Base-by-base conservation (phyloP, 2,113 vertebrate species). In the Heptranchias perlo region DNA sequence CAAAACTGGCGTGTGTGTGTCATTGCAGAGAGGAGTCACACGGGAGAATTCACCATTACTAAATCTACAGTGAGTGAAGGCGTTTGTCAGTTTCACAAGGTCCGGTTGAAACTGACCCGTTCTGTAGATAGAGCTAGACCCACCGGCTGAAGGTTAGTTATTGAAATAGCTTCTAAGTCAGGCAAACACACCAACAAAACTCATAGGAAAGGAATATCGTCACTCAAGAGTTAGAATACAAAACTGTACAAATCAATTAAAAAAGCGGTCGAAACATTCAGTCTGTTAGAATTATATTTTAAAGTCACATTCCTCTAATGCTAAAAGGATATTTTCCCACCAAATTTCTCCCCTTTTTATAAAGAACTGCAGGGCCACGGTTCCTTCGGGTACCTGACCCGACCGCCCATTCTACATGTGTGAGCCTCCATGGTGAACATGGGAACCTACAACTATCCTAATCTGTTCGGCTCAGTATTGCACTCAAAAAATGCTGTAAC, bases 1-100 rank as follows among this genome's bases (percentile, higher is more conserved):
- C 92, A 96, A 96, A 97, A 58, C 96, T 93, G n/a, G 65, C n/a
- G 94, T 89, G n/a, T n/a, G n/a, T n/a, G n/a, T n/a, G n/a, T n/a
- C n/a, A 0, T 0, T 35, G 78, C 96, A 96, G 96, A 96, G 96
- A 94, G 96, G 52, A 44, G 78, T 6, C 16, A 16, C 39, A 44
- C 16, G 23, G 78, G 39, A n/a, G 18, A 47, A 82, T n/a, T 21
- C 39, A 44, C 18, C 4, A 21, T 82, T 18, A 6, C 78, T 78
- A 39, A 78, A 78, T 39, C 35, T 39, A 78, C 35, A 1, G 13
- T 35, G 4, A 78, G 3, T 13, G 35, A 78, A n/a, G 2, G 67
- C 16, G 18, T 18, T 13, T 78, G 16, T 44, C 39, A 44, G 78
- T 44, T 82, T 82, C 39, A 47, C 13, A 44, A 82, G 6, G 39